Evolutionary conservation across 2,113 vertebrate species (phyloP).

Genomic region (Addax nasomaculatus): DNA sequence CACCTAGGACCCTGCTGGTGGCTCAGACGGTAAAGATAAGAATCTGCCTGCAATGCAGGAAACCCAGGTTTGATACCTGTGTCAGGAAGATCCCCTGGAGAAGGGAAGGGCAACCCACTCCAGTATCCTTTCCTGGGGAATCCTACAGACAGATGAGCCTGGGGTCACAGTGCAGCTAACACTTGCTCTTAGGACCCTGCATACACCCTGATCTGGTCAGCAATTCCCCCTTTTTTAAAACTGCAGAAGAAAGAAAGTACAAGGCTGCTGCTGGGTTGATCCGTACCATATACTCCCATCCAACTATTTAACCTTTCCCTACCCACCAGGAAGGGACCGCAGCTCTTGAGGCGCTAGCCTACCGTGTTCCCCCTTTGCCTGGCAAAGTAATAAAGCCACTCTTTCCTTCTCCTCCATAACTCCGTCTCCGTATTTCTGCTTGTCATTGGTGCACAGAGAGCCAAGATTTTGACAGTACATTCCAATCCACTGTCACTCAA

Average conservation of each 20-base stretch:
- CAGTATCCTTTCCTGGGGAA: neutral
- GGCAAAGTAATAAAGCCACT: neutral
- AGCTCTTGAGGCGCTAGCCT: neutral
- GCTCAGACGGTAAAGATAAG: neutral
- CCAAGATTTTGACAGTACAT: neutral
- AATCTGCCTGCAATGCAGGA: neutral
- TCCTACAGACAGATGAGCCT: neutral
- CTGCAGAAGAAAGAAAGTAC: neutral
- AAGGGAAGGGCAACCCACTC: neutral
- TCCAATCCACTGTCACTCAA: neutral
- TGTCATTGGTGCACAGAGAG: neutral
- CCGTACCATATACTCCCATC: neutral
- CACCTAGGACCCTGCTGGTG: neutral
- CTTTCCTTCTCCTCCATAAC: neutral
- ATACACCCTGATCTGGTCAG: neutral
- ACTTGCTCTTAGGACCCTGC: neutral
- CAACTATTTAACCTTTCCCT: neutral
- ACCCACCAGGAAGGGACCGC: neutral
- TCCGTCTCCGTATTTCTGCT: neutral
- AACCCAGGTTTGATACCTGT: neutral
- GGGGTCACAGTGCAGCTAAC: neutral
- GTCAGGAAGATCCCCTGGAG: neutral
- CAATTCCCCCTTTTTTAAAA: neutral
- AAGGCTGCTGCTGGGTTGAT: neutral
- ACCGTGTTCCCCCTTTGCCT: neutral